A percentile compares a stretch with the other conserved stretches of the same genome.
Conservation (phyloP, 2,888 invertebrate species). For the Xanthia togata region DNA sequence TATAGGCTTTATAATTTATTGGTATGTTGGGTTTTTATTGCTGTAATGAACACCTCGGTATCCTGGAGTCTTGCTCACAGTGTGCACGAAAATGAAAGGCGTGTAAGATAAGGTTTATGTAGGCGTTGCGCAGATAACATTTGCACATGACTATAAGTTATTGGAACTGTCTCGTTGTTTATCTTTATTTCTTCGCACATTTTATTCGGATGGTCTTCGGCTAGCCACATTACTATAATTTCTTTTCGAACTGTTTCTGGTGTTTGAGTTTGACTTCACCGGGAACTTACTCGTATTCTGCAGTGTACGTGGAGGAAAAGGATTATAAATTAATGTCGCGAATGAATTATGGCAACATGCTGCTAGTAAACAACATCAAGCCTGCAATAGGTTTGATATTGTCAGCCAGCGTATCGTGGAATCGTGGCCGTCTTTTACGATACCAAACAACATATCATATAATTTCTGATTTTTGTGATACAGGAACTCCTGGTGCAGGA, state of each 20-base stretch:
- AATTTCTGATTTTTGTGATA: no score
- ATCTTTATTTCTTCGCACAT: constrained; percentile 10
- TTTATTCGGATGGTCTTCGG: background rate
- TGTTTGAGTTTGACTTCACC: background rate
- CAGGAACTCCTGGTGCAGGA: no score
- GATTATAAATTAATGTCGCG: no score
- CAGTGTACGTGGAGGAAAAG: background rate
- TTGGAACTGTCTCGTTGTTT: constrained; percentile 1
- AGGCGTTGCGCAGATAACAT: constrained; percentile 46
- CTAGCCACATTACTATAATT: background rate
- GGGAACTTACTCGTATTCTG: no score
- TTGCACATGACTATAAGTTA: constrained; percentile 42
- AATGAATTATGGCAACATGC: no score
- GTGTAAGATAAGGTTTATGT: constrained; percentile 36
- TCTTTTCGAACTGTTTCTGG: background rate
- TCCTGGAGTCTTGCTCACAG: background rate
- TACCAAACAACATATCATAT: background rate
- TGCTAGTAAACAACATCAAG: background rate
- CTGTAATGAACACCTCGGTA: constrained; percentile 24
- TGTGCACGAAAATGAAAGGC: constrained; percentile 36
- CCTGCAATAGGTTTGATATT: no score
- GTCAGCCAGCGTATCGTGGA: background rate
- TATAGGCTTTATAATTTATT: constrained; percentile 39
- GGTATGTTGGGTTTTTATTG: constrained; percentile 42
- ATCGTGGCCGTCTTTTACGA: background rate